Conservation (phyloP, 2,113 vertebrate species). For the Phycodurus eques region DNA sequence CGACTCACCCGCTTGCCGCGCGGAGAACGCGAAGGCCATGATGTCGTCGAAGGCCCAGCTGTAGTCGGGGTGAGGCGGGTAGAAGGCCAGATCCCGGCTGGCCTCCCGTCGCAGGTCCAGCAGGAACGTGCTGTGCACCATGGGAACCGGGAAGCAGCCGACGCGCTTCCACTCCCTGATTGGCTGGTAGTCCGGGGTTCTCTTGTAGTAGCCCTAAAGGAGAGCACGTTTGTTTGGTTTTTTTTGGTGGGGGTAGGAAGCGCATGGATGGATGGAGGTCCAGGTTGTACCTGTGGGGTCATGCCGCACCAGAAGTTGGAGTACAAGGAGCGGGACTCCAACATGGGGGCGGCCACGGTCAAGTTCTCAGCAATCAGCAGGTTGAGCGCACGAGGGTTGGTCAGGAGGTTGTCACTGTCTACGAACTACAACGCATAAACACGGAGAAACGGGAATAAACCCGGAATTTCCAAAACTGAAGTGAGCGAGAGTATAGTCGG, state of each 20-base stretch:
- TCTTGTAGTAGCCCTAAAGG: slow-evolving; percentile 89
- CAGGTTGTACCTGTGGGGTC: slow-evolving; percentile 83
- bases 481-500: no score
- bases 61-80: slow-evolving; percentile 90
- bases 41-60: slow-evolving; percentile 97
- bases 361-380: slow-evolving; percentile 92
- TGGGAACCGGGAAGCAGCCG: slow-evolving; percentile 90
- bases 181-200: slow-evolving; percentile 88
- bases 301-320: slow-evolving; percentile 99
- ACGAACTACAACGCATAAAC: slow-evolving; percentile 72
- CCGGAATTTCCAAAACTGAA: no score
- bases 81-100: slow-evolving; percentile 80
- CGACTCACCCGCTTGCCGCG: slow-evolving; percentile 83
- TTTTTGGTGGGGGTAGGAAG: no score
- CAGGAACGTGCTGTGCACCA: slow-evolving; percentile 94
- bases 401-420: slow-evolving; percentile 93
- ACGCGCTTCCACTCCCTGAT: slow-evolving; percentile 91
- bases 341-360: slow-evolving; percentile 90
- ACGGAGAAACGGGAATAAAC: no score
- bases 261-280: not conserved
- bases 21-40: slow-evolving; percentile 96
- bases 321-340: slow-evolving; percentile 91
- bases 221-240: not conserved
- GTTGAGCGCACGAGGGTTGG: slow-evolving; percentile 84
- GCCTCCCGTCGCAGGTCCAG: slow-evolving; percentile 88